A percentile compares a stretch with the other conserved stretches of the same genome.
phyloP scores from a whole-genome alignment of 2,888 invertebrate species.

The Argyresthia albistria region DNA sequence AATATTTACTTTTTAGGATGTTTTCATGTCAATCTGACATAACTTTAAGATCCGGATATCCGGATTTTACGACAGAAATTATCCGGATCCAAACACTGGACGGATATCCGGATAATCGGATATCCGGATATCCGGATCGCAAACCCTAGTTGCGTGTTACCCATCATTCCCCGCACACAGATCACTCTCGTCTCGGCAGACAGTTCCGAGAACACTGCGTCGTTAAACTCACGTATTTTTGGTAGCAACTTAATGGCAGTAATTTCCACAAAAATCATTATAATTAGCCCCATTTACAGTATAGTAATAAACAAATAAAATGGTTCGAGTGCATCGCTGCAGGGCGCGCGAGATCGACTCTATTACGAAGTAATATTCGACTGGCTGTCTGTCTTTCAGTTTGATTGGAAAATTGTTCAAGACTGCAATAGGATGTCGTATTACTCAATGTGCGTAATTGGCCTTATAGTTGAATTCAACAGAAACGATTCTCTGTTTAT shows the following conservation, averaged over 20 bases:
- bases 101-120: too few relatives aligned
- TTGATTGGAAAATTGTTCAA: background rate
- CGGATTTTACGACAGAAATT: too few relatives aligned
- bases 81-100: too few relatives aligned
- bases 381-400: background rate
- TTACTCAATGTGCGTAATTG: background rate
- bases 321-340: slow-evolving; percentile 37
- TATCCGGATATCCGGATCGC: too few relatives aligned
- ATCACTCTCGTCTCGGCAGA: slow-evolving; percentile 24
- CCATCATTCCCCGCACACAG: slow-evolving; percentile 29
- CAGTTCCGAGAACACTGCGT: slow-evolving; percentile 66
- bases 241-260: slow-evolving; percentile 71
- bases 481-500: too few relatives aligned
- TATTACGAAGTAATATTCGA: background rate
- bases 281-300: slow-evolving; percentile 67
- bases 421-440: background rate
- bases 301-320: slow-evolving; percentile 72
- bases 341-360: slow-evolving; percentile 24
- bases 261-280: slow-evolving; percentile 68
- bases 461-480: too few relatives aligned
- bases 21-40: too few relatives aligned
- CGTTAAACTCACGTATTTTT: slow-evolving; percentile 71
- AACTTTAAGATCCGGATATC: too few relatives aligned
- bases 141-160: slow-evolving; percentile 12
- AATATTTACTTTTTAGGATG: too few relatives aligned